phyloP scores from a whole-genome alignment of 2,888 invertebrate genomes.

The Agriopis aurantiaria region DNA sequence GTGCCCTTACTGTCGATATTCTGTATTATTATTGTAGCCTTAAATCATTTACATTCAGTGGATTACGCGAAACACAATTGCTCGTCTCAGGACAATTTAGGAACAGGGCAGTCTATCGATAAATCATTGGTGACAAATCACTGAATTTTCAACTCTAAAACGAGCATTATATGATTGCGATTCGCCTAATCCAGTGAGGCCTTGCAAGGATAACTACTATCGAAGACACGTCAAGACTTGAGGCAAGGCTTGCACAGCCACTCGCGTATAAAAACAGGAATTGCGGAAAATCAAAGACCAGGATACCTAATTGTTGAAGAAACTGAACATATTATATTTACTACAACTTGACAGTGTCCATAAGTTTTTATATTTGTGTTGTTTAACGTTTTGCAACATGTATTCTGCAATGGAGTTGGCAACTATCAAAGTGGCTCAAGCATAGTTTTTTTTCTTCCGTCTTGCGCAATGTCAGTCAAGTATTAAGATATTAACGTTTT shows the following conservation, averaged over 20 bases:
- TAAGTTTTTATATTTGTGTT: background rate
- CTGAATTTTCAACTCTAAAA: constrained; percentile 77
- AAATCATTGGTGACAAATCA: constrained; percentile 84
- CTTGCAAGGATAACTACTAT: constrained; percentile 62
- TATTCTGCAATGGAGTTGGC: no score
- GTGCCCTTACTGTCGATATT: constrained; percentile 27
- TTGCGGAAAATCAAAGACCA: constrained; percentile 40
- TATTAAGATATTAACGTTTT: no score
- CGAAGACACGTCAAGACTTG: constrained; percentile 78
- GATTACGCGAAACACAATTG: constrained; percentile 75
- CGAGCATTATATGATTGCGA: constrained; percentile 56
- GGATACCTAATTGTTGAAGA: constrained; percentile 14
- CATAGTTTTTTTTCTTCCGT: no score
- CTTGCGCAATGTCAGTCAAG: no score
- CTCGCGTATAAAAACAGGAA: constrained; percentile 39
- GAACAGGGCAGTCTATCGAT: constrained; percentile 79
- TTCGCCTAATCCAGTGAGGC: constrained; percentile 79
- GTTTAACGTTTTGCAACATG: background rate
- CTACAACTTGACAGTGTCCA: background rate
- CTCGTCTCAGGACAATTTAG: constrained; percentile 72
- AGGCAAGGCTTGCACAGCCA: constrained; percentile 31
- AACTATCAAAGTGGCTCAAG: no score
- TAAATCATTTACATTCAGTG: constrained; percentile 62
- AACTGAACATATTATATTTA: constrained; percentile 14
- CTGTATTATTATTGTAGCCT: constrained; percentile 40